These are phyloP conservation scores for Nomada flava DNA, from an alignment of 2,888 invertebrate species.

Conservation along the genomic window DNA sequence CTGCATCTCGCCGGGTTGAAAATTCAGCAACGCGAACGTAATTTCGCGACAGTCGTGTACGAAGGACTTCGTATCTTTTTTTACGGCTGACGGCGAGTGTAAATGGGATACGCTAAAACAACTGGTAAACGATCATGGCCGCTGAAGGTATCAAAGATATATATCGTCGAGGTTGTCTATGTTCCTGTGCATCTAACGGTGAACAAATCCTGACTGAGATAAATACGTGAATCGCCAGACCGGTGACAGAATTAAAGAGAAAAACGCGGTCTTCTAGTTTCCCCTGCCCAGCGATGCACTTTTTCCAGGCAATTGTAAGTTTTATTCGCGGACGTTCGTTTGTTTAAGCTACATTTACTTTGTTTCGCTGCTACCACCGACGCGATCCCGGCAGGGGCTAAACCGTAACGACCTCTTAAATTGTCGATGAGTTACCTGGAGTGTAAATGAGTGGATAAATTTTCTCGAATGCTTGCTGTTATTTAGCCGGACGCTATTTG, in stretches of 20 bases:
- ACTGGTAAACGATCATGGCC: conserved; percentile 24
- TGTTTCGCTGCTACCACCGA: conserved; percentile 12
- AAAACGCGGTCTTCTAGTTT: conserved; percentile 1
- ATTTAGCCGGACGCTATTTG: conserved; percentile 48
- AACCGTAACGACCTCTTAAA: conserved; percentile 55
- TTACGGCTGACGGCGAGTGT: neutral
- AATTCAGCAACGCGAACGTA: neutral
- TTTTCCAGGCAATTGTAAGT: conserved; percentile 7
- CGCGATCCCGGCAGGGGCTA: neutral
- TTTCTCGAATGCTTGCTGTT: conserved; percentile 54
- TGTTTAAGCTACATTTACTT: conserved; percentile 56
- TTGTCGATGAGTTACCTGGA: conserved; percentile 51
- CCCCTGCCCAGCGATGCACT: neutral
- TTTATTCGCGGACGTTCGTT: conserved; percentile 44
- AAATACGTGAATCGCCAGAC: conserved; percentile 20
- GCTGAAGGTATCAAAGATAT: conserved; percentile 47
- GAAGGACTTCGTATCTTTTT: conserved; percentile 17
- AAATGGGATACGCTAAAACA: conserved; percentile 35
- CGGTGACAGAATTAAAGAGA: conserved; percentile 32
- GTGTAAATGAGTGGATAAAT: conserved; percentile 56
- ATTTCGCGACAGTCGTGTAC: conserved; percentile 9
- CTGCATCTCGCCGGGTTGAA: too few relatives aligned
- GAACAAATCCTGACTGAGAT: conserved; percentile 22
- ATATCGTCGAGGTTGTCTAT: conserved; percentile 38
- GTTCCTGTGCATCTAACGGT: conserved; percentile 1